These are phyloP conservation scores for Orycteropus afer DNA, from an alignment of 2,113 vertebrate genomes.

Conservation along the genomic window DNA sequence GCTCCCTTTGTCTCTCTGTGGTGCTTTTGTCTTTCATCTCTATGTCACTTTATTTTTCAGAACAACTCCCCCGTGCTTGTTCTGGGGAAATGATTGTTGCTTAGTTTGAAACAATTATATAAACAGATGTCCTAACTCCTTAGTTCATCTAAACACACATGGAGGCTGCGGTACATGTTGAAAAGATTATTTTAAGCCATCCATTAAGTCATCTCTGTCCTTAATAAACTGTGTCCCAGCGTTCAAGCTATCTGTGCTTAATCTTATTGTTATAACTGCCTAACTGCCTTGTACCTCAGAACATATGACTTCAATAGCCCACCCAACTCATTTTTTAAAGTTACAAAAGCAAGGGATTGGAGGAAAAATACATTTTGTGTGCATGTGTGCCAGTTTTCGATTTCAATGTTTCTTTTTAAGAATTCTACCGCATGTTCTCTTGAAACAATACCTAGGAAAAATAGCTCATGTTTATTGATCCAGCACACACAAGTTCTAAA, in stretches of 20 bases:
- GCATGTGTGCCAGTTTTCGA: background rate
- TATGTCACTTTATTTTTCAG: slow-evolving; percentile 46
- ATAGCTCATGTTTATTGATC: background rate
- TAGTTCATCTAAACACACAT: slow-evolving; percentile 1
- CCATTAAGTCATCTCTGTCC: background rate
- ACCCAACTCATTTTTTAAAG: background rate
- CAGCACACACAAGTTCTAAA: background rate
- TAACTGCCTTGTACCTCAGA: background rate
- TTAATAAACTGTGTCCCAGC: background rate
- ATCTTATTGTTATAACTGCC: background rate
- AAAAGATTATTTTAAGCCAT: background rate
- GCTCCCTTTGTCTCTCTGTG: background rate
- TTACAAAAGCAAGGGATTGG: slow-evolving; percentile 1
- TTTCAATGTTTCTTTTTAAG: slow-evolving; percentile 31
- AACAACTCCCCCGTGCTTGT: background rate
- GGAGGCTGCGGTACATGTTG: background rate
- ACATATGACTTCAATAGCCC: background rate
- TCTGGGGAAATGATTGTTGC: slow-evolving; percentile 1
- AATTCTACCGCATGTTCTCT: background rate
- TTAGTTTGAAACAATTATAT: background rate
- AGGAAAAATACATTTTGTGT: background rate
- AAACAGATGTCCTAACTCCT: slow-evolving; percentile 18
- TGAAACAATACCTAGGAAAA: slow-evolving; percentile 6
- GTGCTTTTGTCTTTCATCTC: slow-evolving; percentile 1
- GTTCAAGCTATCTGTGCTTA: background rate